A percentile compares a stretch with the other conserved stretches of the same genome.
phyloP scores from a whole-genome alignment of 2,797 vertebrate genomes.

The Huso huso region DNA sequence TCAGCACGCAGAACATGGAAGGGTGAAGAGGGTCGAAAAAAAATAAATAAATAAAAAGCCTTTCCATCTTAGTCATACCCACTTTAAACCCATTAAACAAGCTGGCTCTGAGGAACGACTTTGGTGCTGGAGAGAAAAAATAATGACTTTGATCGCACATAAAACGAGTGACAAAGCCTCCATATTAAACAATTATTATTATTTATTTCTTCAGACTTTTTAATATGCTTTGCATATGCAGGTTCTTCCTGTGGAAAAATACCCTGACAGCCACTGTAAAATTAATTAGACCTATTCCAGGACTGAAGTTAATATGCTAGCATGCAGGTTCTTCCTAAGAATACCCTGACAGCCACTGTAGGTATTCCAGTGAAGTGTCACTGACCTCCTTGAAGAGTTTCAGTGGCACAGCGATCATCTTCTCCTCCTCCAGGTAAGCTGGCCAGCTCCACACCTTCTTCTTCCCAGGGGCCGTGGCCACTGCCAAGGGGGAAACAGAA shows the following conservation, averaged over 20 bases:
- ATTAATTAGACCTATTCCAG: no score
- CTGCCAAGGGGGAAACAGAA: slow-evolving; percentile 28
- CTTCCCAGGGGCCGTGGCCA: slow-evolving; percentile 56
- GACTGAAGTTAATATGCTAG: no score
- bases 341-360: no score
- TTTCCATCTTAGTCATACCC: slow-evolving; percentile 88
- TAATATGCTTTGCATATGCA: no score
- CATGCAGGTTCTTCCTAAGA: no score
- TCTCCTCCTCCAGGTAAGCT: slow-evolving; percentile 79
- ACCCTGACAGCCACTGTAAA: no score
- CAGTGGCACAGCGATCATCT: slow-evolving; percentile 67
- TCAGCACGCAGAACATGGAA: slow-evolving; percentile 79
- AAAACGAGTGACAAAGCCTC: neutral
- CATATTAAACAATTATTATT: neutral
- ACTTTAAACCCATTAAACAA: slow-evolving; percentile 85
- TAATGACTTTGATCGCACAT: no score
- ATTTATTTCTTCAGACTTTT: no score
- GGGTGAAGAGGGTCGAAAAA: slow-evolving; percentile 80
- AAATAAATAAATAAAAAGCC: no score
- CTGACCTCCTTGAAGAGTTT: slow-evolving; percentile 86
- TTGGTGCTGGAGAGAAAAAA: slow-evolving; percentile 64
- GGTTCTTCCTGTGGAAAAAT: no score
- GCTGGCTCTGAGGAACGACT: slow-evolving; percentile 75
- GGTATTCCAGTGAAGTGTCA: neutral
- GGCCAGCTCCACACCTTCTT: slow-evolving; percentile 84